Evolutionary conservation across 2,888 invertebrate species (phyloP).

Genomic region (Epinotia ramella): DNA sequence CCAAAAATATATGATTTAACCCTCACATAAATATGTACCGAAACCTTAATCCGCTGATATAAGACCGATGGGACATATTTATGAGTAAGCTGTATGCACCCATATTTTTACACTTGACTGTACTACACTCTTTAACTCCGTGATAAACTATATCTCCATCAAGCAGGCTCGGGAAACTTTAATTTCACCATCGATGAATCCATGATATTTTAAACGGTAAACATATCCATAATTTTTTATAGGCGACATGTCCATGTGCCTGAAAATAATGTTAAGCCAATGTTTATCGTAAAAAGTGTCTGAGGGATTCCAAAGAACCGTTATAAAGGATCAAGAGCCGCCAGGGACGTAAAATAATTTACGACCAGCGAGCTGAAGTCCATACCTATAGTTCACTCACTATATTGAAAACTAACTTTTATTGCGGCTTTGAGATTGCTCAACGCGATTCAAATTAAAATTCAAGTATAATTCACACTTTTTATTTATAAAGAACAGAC

Average conservation of each 20-base stretch:
- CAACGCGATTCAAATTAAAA: not conserved
- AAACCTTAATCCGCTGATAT: too few species aligned
- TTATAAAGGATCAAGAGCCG: conserved; percentile 49
- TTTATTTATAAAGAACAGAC: too few species aligned
- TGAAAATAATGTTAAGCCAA: conserved; percentile 41
- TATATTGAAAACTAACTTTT: conserved; percentile 37
- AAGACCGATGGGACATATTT: too few species aligned
- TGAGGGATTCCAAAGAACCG: conserved; percentile 43
- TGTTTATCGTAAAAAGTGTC: conserved; percentile 45
- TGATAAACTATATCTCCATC: too few species aligned
- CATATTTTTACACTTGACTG: too few species aligned
- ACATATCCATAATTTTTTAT: not conserved
- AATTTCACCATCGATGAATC: not conserved
- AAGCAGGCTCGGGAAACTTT: too few species aligned
- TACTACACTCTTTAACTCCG: too few species aligned
- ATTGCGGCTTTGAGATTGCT: conserved; percentile 1
- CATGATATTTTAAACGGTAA: not conserved
- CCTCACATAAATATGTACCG: too few species aligned
- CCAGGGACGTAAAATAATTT: conserved; percentile 46
- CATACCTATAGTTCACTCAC: conserved; percentile 30
- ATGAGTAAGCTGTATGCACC: too few species aligned
- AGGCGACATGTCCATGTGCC: not conserved
- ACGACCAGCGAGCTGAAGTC: conserved; percentile 40
- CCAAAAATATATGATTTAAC: too few species aligned
- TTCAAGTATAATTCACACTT: not conserved